Evolutionary conservation across 2,113 vertebrate genomes (phyloP), one percentile per base, ranked within the genome.

Genomic region (Stigmatopora argus): DNA sequence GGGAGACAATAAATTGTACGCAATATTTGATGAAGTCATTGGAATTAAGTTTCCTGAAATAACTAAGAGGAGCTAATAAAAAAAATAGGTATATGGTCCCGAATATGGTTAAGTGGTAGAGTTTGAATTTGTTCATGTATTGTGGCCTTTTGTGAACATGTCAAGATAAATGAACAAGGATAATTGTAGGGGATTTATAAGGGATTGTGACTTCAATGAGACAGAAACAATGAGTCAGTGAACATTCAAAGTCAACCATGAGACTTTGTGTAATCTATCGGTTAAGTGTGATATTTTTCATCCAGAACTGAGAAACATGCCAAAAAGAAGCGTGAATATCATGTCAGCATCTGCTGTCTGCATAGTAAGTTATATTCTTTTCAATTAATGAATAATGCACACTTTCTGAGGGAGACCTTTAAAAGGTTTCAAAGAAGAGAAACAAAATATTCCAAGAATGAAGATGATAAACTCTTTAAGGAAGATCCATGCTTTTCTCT

Each of bases 221-320:
- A 59, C 23, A 45, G 7, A 17, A 47, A 21, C 6, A 65, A 46
- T 46, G n/a, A 53, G 23, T 19, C 19, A 34, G 41, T 67, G 38
- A 59, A 62, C 55, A 67, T 62, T 38, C 47, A 41, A 61, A 47
- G 48, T 69, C 7, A 51, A 14, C n/a, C 45, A 1, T n/a, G 19
- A 45, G 53, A 64, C 48, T 61, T 26, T 5, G 41, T 44, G n/a
- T 35, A 68, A 48, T 13, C 60, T 23, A 26, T n/a, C 14, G 9
- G n/a, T 57, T 15, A 14, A 18, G 15, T 59, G 17, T 35, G 7
- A 18, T 35, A 17, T 17, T 31, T 56, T 26, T n/a, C n/a, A 19
- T 13, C 60, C 18, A 65, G 19, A 23, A 62, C 52, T 52, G 4
- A 65, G 44, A 47, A 64, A 52, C 64, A 7, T 56, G 11, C 10